These are phyloP conservation scores for Caenorhabditis drosophilae DNA, from an alignment of 2,888 invertebrate species.

Conservation along the genomic window DNA sequence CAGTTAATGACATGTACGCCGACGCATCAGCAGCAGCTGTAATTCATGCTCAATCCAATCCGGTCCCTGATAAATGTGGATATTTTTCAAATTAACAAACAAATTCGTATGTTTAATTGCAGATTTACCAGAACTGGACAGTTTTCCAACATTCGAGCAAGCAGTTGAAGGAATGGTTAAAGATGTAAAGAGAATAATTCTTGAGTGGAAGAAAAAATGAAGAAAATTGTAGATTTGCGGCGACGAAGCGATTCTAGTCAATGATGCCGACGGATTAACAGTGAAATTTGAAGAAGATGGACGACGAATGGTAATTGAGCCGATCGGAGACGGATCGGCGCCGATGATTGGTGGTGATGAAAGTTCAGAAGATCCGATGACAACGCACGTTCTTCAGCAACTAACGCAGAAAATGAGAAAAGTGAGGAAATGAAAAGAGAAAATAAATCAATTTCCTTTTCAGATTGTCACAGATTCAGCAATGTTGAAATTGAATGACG, in stretches of 20 bases:
- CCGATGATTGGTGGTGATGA: constrained; percentile 13
- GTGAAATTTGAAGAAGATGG: constrained; percentile 36
- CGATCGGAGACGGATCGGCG: not conserved
- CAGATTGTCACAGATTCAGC: too few species aligned
- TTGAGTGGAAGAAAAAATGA: not conserved
- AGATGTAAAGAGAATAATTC: constrained; percentile 39
- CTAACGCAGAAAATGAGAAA: constrained; percentile 34
- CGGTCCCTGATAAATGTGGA: constrained; percentile 65
- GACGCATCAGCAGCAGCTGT: constrained; percentile 89
- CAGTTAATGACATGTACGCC: constrained; percentile 96
- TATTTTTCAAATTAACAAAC: not conserved
- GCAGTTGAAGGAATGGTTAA: constrained; percentile 36
- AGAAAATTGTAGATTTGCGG: constrained; percentile 37
- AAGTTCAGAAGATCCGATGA: constrained; percentile 29
- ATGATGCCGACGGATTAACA: constrained; percentile 14
- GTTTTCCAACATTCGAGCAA: constrained; percentile 12
- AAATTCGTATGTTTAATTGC: not conserved
- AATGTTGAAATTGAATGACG: too few species aligned
- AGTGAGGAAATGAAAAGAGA: too few species aligned
- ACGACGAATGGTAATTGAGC: constrained; percentile 13
- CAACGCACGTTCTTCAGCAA: constrained; percentile 39
- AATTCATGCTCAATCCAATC: constrained; percentile 79
- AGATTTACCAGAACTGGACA: not conserved
- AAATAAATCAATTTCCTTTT: too few species aligned
- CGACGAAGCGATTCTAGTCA: constrained; percentile 31